Percentiles rank a stretch among this genome's conserved stretches.
These are phyloP conservation scores for Allophyes oxyacanthae DNA, from an alignment of 2,888 invertebrate genomes.

Conservation along the genomic window DNA sequence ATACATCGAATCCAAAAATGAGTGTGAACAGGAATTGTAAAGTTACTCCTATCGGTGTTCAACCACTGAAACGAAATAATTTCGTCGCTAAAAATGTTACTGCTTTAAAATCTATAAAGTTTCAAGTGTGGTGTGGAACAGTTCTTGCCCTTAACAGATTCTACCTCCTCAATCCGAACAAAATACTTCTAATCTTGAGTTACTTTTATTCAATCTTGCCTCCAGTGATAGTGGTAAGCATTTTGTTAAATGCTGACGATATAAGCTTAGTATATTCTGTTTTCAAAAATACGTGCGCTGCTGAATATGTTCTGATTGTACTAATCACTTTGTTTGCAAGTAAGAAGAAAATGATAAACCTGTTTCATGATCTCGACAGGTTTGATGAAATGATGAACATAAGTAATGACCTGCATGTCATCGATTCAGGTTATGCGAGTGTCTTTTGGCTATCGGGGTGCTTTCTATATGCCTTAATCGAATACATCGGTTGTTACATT, in stretches of 20 bases:
- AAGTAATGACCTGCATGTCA: slow-evolving; percentile 56
- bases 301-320: slow-evolving; percentile 66
- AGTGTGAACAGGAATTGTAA: slow-evolving; percentile 58
- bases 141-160: slow-evolving; percentile 66
- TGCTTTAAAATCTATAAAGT: slow-evolving; percentile 54
- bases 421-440: slow-evolving; percentile 49
- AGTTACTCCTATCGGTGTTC: slow-evolving; percentile 56
- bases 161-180: slow-evolving; percentile 60
- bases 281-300: slow-evolving; percentile 58
- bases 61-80: slow-evolving; percentile 53
- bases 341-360: slow-evolving; percentile 59
- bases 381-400: slow-evolving; percentile 73
- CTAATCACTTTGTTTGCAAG: slow-evolving; percentile 58
- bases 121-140: slow-evolving; percentile 54
- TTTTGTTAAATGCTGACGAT: slow-evolving; percentile 34
- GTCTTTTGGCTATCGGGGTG: slow-evolving; percentile 53
- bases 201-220: slow-evolving; percentile 50
- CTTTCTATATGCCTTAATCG: slow-evolving; percentile 55
- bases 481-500: slow-evolving; percentile 55
- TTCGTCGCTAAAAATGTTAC: slow-evolving; percentile 40
- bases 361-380: slow-evolving; percentile 63
- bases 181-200: slow-evolving; percentile 43
- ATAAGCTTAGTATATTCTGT: slow-evolving; percentile 58
- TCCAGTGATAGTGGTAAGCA: slow-evolving; percentile 40
- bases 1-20: slow-evolving; percentile 38